Conservation (phyloP, 2,888 invertebrate species). For the Eulithis testata region DNA sequence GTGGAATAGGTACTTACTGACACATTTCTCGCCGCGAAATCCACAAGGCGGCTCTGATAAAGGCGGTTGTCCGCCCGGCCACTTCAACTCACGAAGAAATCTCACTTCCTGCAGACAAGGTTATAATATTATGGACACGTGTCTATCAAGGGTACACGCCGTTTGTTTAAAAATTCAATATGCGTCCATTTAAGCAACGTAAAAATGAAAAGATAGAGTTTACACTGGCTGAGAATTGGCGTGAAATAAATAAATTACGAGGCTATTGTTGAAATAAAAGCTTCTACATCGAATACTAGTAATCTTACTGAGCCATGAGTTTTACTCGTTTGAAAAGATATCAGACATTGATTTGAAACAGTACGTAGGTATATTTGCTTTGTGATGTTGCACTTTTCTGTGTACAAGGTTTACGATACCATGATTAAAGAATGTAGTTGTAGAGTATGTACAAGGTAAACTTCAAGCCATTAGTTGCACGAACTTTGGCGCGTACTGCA, state of each 20-base stretch:
- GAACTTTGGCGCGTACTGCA: conserved; percentile 39
- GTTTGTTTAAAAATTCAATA: too few relatives aligned
- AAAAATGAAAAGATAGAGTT: neutral
- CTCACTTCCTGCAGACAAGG: conserved; percentile 87
- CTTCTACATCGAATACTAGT: neutral
- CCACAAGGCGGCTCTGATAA: conserved; percentile 95
- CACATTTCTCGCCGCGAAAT: conserved; percentile 95
- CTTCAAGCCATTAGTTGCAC: conserved; percentile 39
- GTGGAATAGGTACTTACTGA: conserved; percentile 88
- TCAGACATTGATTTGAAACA: too few relatives aligned
- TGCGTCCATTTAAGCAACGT: too few relatives aligned
- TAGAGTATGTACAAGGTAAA: conserved; percentile 35
- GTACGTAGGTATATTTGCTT: neutral
- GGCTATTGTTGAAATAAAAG: too few relatives aligned
- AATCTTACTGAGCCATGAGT: neutral
- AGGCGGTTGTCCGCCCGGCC: conserved; percentile 91
- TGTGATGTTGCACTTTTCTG: conserved; percentile 1
- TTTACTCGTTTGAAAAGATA: too few relatives aligned
- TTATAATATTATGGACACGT: conserved; percentile 19
- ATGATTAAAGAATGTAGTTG: conserved; percentile 33
- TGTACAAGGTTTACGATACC: neutral
- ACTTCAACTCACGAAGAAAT: conserved; percentile 89
- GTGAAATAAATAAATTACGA: neutral
- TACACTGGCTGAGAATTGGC: neutral
- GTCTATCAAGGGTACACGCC: too few relatives aligned